Conservation (phyloP, 2,113 vertebrate genomes). For the Geococcyx californianus region DNA sequence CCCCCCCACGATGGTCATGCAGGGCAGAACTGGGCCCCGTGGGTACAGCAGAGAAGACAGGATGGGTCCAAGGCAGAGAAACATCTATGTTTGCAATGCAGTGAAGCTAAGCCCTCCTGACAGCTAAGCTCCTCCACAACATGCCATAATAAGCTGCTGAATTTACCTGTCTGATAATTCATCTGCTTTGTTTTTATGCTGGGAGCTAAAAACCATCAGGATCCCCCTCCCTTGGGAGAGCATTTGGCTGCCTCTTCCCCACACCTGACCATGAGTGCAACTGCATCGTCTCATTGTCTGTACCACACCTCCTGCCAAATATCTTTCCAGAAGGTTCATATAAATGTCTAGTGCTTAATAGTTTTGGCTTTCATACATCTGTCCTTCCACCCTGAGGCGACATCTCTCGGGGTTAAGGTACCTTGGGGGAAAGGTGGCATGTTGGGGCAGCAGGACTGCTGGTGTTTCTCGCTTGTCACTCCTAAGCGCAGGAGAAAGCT, state of each 20-base stretch:
- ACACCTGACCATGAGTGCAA: not conserved
- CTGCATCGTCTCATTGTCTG: conserved; percentile 12
- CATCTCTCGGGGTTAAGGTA: not conserved
- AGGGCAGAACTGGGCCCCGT: not conserved
- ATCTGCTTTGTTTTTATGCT: conserved; percentile 47
- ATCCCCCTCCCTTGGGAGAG: not conserved
- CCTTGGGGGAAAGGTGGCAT: not conserved
- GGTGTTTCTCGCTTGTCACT: rapidly evolving
- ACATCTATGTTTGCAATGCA: rapidly evolving
- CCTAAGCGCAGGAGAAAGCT: not conserved
- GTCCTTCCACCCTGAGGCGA: not conserved
- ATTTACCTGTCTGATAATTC: conserved; percentile 59
- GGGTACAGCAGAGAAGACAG: not conserved
- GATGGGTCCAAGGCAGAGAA: not conserved
- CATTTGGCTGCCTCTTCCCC: conserved; percentile 35
- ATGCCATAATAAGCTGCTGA: conserved; percentile 3
- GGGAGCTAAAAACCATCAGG: conserved; percentile 34
- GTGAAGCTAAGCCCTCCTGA: not conserved
- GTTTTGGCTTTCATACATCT: not conserved
- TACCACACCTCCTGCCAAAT: conserved; percentile 37
- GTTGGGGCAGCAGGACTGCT: not conserved
- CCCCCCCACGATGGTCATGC: not conserved
- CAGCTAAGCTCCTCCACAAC: not conserved
- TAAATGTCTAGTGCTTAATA: conserved; percentile 11
- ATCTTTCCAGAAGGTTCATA: conserved; percentile 52